Percentiles rank a stretch among this genome's conserved stretches.
phyloP scores from a whole-genome alignment of 2,888 invertebrate species.

The Norana najaformis region DNA sequence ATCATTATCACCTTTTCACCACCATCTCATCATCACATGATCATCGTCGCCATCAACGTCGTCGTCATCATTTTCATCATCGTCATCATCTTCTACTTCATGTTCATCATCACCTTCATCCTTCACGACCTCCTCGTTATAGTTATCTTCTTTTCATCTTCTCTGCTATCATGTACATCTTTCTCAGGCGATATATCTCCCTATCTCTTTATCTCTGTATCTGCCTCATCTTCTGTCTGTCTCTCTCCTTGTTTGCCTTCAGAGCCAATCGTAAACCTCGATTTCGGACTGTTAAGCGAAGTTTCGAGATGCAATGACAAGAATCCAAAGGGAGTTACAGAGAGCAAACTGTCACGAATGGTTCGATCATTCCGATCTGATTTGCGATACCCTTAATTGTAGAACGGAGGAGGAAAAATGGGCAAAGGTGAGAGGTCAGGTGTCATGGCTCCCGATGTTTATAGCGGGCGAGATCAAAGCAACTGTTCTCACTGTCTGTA shows the following conservation, averaged over 20 bases:
- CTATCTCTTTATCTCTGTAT: neutral
- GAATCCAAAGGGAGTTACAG: neutral
- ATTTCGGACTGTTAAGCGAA: neutral
- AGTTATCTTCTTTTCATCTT: neutral
- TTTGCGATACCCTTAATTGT: neutral
- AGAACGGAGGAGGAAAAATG: constrained; percentile 3
- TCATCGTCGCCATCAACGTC: no score
- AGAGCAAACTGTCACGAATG: neutral
- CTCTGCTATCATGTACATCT: neutral
- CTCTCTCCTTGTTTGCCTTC: neutral
- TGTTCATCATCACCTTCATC: neutral
- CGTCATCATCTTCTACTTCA: no score
- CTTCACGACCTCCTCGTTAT: neutral
- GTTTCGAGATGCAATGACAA: neutral
- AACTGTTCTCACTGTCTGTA: no score
- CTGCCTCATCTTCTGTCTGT: neutral
- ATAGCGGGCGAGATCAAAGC: neutral
- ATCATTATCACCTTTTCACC: no score
- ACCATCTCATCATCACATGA: no score
- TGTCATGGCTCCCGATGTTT: neutral
- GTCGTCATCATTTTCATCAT: no score
- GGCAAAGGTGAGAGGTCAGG: neutral
- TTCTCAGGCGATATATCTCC: neutral
- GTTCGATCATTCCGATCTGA: neutral
- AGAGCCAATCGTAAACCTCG: neutral